These are phyloP conservation scores for Coregonus suidteri DNA, from an alignment of 2,797 vertebrate genomes.

Conservation along the genomic window DNA sequence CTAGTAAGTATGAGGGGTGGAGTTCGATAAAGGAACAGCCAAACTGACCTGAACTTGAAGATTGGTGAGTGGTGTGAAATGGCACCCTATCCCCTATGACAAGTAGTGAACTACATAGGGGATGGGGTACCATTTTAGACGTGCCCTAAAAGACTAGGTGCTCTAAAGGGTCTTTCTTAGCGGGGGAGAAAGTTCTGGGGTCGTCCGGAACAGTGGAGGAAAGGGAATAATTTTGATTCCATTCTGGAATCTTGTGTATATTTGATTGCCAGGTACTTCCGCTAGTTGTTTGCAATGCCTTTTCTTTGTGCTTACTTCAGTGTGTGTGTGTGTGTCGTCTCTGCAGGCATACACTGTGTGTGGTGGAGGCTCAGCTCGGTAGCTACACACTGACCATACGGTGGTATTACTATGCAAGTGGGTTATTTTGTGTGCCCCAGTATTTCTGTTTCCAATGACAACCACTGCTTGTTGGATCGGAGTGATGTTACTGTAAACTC, in stretches of 20 bases:
- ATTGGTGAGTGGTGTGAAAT: conserved; percentile 34
- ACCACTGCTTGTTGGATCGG: conserved; percentile 69
- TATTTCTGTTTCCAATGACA: conserved; percentile 59
- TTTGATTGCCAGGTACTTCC: conserved; percentile 86
- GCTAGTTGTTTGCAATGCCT: conserved; percentile 77
- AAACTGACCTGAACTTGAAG: conserved; percentile 53
- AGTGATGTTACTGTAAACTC: conserved; percentile 55
- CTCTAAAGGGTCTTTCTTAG: conserved; percentile 53
- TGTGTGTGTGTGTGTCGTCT: conserved; percentile 45
- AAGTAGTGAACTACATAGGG: background rate
- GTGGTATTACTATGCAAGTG: conserved; percentile 92
- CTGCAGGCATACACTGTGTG: conserved; percentile 58
- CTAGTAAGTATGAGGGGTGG: conserved; percentile 27
- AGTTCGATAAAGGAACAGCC: conserved; percentile 34
- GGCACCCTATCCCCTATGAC: conserved; percentile 7
- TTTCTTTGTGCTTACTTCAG: conserved; percentile 72
- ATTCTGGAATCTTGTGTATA: conserved; percentile 90
- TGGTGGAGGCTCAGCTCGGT: conserved; percentile 71
- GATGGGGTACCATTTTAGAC: conserved; percentile 16
- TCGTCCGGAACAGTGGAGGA: conserved; percentile 74
- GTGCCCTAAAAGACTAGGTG: conserved; percentile 67
- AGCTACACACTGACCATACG: conserved; percentile 73
- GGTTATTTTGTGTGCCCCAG: conserved; percentile 61
- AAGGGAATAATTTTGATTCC: conserved; percentile 93
- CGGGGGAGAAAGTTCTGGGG: conserved; percentile 8